Evolutionary conservation across 2,113 vertebrate species (phyloP), one percentile per base, ranked within the genome.

Genomic region (Aptenodytes forsteri): DNA sequence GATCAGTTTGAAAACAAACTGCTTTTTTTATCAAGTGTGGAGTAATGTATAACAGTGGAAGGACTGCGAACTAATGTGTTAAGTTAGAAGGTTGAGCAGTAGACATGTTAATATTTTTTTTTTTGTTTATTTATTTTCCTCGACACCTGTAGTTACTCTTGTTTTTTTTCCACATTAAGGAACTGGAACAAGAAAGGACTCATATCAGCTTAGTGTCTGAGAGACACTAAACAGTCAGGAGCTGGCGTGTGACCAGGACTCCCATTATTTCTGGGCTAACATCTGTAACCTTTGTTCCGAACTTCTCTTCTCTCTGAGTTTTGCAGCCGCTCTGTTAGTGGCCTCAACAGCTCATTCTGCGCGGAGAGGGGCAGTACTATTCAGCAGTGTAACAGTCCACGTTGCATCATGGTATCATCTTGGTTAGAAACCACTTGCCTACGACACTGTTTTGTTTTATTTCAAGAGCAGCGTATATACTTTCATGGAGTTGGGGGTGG

Each of bases 281-380:
- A 66, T 90, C n/a, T 93, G 55, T 85, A 95, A 95, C 42, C 26
- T 94, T 69, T 95, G 49, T 61, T 94, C 44, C 65, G 89, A 92
- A 26, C 40, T 80, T 80, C 38, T 78, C 62, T 38, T 83, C 54
- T 69, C 9, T 47, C 12, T 56, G 20, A 90, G 84, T 94, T 91
- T 88, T 97, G 91, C 93, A 87, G 80, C 44, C 64, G 5, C 64
- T 76, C 40, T 54, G 38, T 87, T 70, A 62, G 47, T 36, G 77
- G 73, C 84, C 70, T 89, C 77, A 95, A 89, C 61, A 82, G 29
- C 55, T 72, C 29, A 2, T 79, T 58, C 25, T 44, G 18, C 9
- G 11, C 1, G 2, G 61, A 52, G 29, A 52, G 55, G 42, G 72
- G 40, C 62, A 34, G n/a, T 40, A 3, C 1, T 34, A 32, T 18